phyloP scores from a whole-genome alignment of 1,140 invertebrate species.

The Gryllus bimaculatus region DNA sequence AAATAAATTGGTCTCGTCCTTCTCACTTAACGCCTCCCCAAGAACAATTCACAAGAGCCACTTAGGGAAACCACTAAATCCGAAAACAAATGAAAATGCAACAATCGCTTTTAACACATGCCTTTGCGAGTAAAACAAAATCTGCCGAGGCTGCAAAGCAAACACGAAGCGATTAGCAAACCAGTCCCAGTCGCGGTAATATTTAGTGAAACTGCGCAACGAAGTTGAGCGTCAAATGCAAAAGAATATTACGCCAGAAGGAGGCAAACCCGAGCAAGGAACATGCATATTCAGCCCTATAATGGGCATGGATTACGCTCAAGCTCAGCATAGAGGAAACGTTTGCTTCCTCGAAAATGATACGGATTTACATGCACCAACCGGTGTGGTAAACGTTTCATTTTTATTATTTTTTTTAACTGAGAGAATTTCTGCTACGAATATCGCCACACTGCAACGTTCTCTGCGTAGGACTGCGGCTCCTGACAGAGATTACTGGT shows the following conservation, averaged over 20 bases:
- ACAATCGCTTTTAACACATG: not conserved
- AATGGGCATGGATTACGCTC: not conserved
- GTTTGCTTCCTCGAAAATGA: not conserved
- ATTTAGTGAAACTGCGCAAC: no score
- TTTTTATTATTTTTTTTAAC: not conserved
- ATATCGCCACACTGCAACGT: not conserved
- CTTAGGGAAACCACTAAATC: no score
- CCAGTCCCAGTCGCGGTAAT: not conserved
- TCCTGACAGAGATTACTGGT: not conserved
- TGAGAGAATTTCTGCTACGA: not conserved
- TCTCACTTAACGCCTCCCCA: no score
- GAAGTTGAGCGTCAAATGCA: not conserved
- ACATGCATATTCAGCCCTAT: not conserved
- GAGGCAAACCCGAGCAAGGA: not conserved
- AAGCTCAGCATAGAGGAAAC: not conserved
- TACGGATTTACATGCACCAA: not conserved
- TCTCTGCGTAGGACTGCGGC: not conserved
- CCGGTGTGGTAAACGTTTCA: not conserved
- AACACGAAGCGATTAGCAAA: not conserved
- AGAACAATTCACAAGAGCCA: no score
- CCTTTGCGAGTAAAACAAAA: not conserved
- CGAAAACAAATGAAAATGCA: no score
- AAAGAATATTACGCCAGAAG: not conserved
- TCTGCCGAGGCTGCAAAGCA: not conserved
- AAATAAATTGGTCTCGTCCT: no score